Evolutionary conservation across 2,797 vertebrate species (phyloP).

Genomic region (Hypotaenidia philippensis): DNA sequence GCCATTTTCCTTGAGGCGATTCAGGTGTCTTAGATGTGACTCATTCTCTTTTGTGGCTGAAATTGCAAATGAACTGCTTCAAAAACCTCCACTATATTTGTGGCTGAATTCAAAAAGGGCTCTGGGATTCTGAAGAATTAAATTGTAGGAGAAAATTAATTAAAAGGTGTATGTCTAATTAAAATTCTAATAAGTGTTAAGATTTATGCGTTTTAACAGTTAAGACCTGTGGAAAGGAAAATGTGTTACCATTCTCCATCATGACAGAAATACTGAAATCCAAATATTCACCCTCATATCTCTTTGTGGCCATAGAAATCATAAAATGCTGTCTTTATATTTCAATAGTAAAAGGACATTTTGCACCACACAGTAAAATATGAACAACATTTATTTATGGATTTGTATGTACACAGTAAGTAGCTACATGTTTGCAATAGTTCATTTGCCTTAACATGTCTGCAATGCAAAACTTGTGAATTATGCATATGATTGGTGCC

Average conservation of each 20-base stretch:
- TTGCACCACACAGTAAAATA: background rate
- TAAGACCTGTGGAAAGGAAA: background rate
- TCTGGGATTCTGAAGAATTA: background rate
- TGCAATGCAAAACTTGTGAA: background rate
- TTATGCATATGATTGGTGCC: background rate
- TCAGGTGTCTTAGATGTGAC: background rate
- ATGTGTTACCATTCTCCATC: background rate
- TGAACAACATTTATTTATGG: background rate
- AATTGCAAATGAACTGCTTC: background rate
- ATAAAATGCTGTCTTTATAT: background rate
- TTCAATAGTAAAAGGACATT: background rate
- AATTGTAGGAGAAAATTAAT: background rate
- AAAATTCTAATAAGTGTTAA: background rate
- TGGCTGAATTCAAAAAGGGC: background rate
- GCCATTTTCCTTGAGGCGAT: background rate
- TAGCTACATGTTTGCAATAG: background rate
- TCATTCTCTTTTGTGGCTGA: background rate
- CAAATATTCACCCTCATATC: background rate
- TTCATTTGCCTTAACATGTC: slow-evolving; percentile 13
- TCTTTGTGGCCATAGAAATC: background rate
- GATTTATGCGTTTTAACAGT: background rate
- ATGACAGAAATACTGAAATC: background rate
- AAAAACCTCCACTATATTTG: background rate
- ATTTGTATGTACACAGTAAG: background rate
- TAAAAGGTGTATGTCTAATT: background rate